Evolutionary conservation across 2,888 invertebrate species (phyloP).

Genomic region (Tetanocera ferruginea): DNA sequence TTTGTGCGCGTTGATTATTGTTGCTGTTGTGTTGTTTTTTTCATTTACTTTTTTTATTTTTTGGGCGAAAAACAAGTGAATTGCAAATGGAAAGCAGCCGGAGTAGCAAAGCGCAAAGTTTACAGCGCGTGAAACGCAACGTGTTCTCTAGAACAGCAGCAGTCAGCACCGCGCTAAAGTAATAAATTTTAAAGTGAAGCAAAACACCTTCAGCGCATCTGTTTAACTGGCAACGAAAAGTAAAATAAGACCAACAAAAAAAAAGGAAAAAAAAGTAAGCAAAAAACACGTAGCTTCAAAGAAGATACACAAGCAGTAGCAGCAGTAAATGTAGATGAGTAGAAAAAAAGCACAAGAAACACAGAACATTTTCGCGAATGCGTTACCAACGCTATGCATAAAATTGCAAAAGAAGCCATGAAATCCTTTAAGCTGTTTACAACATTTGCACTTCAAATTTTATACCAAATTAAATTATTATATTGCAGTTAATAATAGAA

Average conservation of each 20-base stretch:
- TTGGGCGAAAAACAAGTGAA: not conserved
- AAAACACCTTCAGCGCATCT: constrained; percentile 38
- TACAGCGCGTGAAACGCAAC: constrained; percentile 53
- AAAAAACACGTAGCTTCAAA: not conserved
- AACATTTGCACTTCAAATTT: constrained; percentile 21
- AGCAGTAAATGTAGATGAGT: not conserved
- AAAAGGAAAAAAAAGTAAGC: not conserved
- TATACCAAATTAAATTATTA: not conserved
- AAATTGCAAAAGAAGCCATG: not conserved
- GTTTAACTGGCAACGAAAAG: constrained; percentile 16
- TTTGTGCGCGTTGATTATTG: no score
- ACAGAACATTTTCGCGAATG: not conserved
- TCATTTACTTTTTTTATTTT: no score
- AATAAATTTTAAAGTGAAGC: constrained; percentile 39
- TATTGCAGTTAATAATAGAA: not conserved
- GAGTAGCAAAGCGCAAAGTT: constrained; percentile 45
- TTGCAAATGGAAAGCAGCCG: not conserved
- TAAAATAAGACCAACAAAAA: not conserved
- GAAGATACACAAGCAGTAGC: not conserved
- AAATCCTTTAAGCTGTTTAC: constrained; percentile 24
- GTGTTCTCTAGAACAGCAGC: constrained; percentile 3
- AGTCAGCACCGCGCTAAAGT: constrained; percentile 29
- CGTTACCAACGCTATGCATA: constrained; percentile 16
- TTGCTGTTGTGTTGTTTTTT: no score
- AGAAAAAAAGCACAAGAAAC: not conserved